phyloP scores from a whole-genome alignment of 2,113 vertebrate species.

The Paramormyrops kingsleyae region DNA sequence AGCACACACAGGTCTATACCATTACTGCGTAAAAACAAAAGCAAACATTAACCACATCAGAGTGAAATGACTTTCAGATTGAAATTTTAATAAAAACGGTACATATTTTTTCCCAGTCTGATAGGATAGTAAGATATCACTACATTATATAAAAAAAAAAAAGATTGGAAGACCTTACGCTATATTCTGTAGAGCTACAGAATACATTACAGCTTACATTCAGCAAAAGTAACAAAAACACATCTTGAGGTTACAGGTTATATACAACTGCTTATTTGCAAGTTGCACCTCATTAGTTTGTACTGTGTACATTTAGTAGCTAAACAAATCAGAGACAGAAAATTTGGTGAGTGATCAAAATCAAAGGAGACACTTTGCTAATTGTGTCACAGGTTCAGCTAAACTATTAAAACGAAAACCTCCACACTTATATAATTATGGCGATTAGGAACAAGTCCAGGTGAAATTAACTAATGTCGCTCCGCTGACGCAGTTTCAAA shows the following conservation, averaged over 20 bases:
- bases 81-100: neutral
- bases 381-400: neutral
- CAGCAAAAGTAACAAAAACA: neutral
- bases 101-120: neutral
- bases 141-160: neutral
- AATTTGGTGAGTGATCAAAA: neutral
- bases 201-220: neutral
- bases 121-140: neutral
- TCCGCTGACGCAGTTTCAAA: neutral
- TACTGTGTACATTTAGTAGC: neutral
- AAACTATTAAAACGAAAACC: neutral
- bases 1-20: neutral
- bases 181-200: neutral
- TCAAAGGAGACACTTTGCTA: neutral
- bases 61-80: neutral
- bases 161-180: neutral
- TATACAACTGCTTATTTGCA: neutral
- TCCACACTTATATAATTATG: neutral
- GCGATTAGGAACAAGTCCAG: neutral
- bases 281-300: neutral
- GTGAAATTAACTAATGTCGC: neutral
- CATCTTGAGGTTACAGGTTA: neutral
- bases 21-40: neutral
- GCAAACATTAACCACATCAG: neutral
- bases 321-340: neutral